phyloP scores from a whole-genome alignment of 2,797 vertebrate species.

The Cyclopterus lumpus region DNA sequence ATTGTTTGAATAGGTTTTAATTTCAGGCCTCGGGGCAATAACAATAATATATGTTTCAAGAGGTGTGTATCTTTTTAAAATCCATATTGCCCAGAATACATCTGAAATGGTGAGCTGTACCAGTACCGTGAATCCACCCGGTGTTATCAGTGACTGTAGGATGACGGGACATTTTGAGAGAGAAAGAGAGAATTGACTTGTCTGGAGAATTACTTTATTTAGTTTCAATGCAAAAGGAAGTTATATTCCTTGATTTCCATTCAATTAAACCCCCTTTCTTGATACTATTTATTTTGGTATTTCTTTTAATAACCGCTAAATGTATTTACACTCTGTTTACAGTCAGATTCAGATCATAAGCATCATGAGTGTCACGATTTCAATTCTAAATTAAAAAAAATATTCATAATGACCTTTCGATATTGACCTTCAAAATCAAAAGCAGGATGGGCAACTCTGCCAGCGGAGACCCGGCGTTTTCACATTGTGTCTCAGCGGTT shows the following conservation, averaged over 20 bases:
- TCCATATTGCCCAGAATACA: neutral
- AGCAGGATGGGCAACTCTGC: too few relatives aligned
- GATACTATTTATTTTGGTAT: neutral
- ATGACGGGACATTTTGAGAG: neutral
- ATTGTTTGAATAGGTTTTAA: neutral
- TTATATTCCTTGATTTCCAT: neutral
- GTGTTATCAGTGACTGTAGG: conserved; percentile 7
- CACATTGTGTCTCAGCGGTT: too few relatives aligned
- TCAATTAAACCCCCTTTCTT: neutral
- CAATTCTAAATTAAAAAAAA: too few relatives aligned
- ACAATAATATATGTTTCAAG: neutral
- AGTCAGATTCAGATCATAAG: neutral
- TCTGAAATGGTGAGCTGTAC: conserved; percentile 1
- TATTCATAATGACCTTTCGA: too few relatives aligned
- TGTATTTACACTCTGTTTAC: neutral
- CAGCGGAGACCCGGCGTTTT: too few relatives aligned
- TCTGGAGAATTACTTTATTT: neutral
- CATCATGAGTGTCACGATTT: too few relatives aligned
- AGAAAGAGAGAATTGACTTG: neutral
- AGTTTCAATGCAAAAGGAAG: neutral
- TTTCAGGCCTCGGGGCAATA: neutral
- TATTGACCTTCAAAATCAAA: too few relatives aligned
- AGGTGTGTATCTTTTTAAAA: neutral
- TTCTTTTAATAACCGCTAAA: neutral
- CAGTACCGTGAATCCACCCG: neutral